Percentiles rank a stretch among this genome's conserved stretches.
Evolutionary conservation across 92 coral and sea anemone species (phyloP).

Genomic region (Umimayanthus kanabou): DNA sequence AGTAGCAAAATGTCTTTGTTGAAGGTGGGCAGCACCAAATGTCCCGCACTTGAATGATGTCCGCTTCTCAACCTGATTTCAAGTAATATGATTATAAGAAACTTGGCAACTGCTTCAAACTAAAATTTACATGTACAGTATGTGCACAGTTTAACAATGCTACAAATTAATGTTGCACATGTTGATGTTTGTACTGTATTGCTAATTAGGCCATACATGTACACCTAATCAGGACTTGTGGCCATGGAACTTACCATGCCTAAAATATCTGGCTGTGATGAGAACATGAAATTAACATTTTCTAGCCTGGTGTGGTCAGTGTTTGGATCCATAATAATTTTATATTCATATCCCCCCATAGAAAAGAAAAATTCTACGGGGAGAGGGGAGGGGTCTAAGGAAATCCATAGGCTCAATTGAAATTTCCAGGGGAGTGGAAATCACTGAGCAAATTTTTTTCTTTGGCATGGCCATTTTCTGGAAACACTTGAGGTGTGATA

Average conservation of each 20-base stretch:
- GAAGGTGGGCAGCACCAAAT: constrained; percentile 90
- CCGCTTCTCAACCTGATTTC: constrained; percentile 84
- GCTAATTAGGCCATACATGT: no score
- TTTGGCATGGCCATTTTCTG: no score
- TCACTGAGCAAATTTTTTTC: no score
- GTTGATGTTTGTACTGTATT: no score
- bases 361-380: not conserved
- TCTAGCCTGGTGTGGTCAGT: not conserved
- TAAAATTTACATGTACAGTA: not conserved
- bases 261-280: not conserved
- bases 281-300: not conserved
- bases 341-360: not conserved
- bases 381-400: no score
- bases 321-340: not conserved
- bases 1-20: constrained; percentile 91
- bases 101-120: not conserved
- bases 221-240: no score
- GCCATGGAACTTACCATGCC: no score
- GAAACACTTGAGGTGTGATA: no score
- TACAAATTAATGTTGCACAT: no score
- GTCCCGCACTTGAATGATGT: constrained; percentile 94
- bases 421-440: no score
- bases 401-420: no score
- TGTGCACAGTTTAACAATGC: not conserved
- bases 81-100: not conserved